Conservation (phyloP, 1,140 invertebrate genomes). For the Pseudomyrmex concolor region DNA sequence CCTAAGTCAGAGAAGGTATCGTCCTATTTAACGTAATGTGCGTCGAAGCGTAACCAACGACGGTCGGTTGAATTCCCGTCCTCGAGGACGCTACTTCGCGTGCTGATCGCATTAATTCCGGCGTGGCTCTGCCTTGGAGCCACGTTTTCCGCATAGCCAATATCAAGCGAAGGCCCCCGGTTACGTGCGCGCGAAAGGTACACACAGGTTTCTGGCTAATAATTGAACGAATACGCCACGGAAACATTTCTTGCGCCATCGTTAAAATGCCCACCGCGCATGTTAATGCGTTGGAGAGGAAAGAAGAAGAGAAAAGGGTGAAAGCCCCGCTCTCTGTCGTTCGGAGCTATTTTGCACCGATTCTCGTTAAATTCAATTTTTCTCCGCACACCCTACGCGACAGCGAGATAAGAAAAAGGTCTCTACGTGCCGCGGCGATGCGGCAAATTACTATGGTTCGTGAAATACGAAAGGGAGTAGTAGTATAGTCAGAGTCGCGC, state of each 20-base stretch:
- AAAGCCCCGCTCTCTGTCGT: not conserved
- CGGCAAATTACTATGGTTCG: slow-evolving; percentile 45
- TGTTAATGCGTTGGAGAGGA: slow-evolving; percentile 68
- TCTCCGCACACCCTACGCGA: not conserved
- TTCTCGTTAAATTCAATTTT: slow-evolving; percentile 46
- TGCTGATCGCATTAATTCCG: slow-evolving; percentile 75
- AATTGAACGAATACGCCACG: slow-evolving; percentile 71
- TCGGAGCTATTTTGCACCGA: slow-evolving; percentile 28
- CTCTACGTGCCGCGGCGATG: slow-evolving; percentile 43
- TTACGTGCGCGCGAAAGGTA: slow-evolving; percentile 34
- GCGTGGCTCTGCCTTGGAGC: slow-evolving; percentile 60
- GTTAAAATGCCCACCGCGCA: slow-evolving; percentile 71
- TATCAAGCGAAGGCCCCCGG: slow-evolving; percentile 66
- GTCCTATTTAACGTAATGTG: slow-evolving; percentile 52
- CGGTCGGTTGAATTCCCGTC: slow-evolving; percentile 30
- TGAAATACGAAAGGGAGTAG: not conserved
- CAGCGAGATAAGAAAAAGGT: slow-evolving; percentile 34
- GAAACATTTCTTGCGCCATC: slow-evolving; percentile 46
- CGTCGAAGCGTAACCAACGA: slow-evolving; percentile 44
- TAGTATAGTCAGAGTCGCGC: not conserved
- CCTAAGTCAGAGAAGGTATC: slow-evolving; percentile 35
- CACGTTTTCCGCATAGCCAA: slow-evolving; percentile 77
- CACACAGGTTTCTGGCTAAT: slow-evolving; percentile 69
- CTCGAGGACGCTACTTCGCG: slow-evolving; percentile 65
- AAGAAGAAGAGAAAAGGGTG: no score